These are phyloP conservation scores for Micropoecilia bifurca DNA, from an alignment of 2,797 vertebrate species.

Conservation along the genomic window DNA sequence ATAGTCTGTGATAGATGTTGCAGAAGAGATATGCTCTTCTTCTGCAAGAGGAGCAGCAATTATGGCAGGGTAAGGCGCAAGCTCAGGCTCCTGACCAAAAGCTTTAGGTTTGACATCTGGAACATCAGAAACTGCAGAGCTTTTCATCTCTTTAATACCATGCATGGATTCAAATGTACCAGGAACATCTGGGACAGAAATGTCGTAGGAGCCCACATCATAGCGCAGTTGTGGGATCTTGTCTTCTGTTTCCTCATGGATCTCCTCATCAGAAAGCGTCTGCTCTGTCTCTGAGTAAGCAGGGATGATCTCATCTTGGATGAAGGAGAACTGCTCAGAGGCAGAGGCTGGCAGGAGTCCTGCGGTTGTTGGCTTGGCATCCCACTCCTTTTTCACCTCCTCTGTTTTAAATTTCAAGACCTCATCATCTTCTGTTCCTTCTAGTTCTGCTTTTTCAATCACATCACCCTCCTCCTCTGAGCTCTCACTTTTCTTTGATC, in stretches of 20 bases:
- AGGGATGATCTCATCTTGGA: conserved; percentile 98
- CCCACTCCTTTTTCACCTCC: conserved; percentile 74
- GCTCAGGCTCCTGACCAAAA: conserved; percentile 84
- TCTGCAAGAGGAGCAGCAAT: conserved; percentile 95
- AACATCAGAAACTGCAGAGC: conserved; percentile 67
- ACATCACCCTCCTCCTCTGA: conserved; percentile 89
- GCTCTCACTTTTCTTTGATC: conserved; percentile 83
- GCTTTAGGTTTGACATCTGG: conserved; percentile 82
- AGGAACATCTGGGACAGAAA: conserved; percentile 88
- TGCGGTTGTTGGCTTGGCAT: conserved; percentile 48
- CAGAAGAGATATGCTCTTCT: conserved; percentile 97
- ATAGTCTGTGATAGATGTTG: conserved; percentile 98
- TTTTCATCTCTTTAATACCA: conserved; percentile 85
- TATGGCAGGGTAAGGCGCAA: conserved; percentile 87
- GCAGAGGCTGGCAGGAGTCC: conserved; percentile 59
- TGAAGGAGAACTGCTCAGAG: conserved; percentile 91
- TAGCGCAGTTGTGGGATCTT: conserved; percentile 89
- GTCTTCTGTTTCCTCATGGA: conserved; percentile 94
- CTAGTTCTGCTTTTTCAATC: conserved; percentile 93
- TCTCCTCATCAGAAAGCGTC: conserved; percentile 98
- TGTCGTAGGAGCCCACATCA: conserved; percentile 86
- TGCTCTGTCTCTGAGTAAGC: conserved; percentile 98
- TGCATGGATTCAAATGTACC: conserved; percentile 88
- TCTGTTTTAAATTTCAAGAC: conserved; percentile 83
- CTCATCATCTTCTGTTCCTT: conserved; percentile 89